A percentile compares a stretch with the other conserved stretches of the same genome.
Evolutionary conservation across 2,113 vertebrate genomes (phyloP).

Genomic region (Alectura lathami): DNA sequence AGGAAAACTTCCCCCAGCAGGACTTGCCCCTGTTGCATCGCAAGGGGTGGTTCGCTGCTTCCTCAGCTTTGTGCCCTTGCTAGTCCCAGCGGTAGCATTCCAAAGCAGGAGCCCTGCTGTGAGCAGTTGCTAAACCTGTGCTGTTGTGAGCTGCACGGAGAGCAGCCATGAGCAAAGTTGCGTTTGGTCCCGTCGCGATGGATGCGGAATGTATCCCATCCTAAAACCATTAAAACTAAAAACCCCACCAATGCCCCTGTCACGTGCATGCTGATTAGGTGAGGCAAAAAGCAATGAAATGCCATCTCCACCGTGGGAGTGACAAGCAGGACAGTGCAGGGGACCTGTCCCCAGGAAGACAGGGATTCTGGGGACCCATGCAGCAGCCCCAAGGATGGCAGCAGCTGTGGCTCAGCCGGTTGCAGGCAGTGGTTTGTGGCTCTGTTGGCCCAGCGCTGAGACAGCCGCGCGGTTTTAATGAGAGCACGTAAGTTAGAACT

Average conservation of each 20-base stretch:
- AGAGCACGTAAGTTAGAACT: background rate
- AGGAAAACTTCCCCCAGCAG: background rate
- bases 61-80: background rate
- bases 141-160: background rate
- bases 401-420: background rate
- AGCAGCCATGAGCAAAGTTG: background rate
- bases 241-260: accelerated
- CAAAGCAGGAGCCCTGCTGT: background rate
- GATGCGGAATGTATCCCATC: background rate
- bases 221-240: background rate
- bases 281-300: background rate
- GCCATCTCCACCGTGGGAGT: accelerated
- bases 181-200: background rate
- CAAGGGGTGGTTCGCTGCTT: background rate
- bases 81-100: background rate
- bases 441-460: background rate
- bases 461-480: background rate
- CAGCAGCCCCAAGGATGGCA: background rate
- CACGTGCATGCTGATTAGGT: accelerated
- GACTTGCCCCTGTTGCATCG: background rate
- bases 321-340: background rate
- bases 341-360: background rate
- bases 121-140: background rate
- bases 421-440: accelerated
- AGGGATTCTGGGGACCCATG: background rate